These are phyloP conservation scores for Corythoichthys haematopterus DNA, from an alignment of 2,113 vertebrate genomes.

Conservation along the genomic window DNA sequence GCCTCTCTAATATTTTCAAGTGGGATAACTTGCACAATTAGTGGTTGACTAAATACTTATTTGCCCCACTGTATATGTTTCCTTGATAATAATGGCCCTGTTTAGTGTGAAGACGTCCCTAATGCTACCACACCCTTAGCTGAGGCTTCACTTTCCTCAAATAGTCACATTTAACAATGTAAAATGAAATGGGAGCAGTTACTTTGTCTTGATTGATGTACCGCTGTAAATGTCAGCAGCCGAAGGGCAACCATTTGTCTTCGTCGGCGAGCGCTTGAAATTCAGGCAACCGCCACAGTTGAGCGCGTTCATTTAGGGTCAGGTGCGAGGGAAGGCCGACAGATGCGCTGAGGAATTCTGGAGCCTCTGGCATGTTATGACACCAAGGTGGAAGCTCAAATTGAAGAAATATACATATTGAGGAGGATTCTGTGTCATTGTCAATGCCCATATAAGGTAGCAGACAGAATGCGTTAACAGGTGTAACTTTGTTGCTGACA, in stretches of 20 bases:
- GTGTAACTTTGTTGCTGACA: not conserved
- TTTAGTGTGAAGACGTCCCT: conserved; percentile 16
- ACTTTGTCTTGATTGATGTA: conserved; percentile 15
- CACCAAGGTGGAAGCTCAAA: not conserved
- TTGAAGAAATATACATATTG: not conserved
- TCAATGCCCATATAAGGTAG: not conserved
- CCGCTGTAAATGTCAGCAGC: conserved; percentile 1
- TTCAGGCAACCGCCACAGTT: conserved; percentile 7
- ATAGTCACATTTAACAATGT: not conserved
- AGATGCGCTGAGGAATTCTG: conserved; percentile 13
- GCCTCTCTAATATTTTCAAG: too few species aligned
- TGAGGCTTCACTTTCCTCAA: not conserved
- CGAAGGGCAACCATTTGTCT: not conserved
- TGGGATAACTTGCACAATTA: too few species aligned
- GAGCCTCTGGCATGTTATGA: conserved; percentile 12
- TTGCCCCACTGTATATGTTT: too few species aligned
- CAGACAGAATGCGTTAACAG: not conserved
- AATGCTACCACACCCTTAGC: conserved; percentile 9
- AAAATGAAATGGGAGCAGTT: conserved; percentile 1
- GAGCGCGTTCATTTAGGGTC: conserved; percentile 14
- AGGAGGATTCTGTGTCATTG: not conserved
- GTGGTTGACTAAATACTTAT: too few species aligned
- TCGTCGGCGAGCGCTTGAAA: not conserved
- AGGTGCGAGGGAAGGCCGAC: conserved; percentile 17
- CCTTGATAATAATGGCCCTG: not conserved